phyloP scores from a whole-genome alignment of 2,797 vertebrate genomes.

The Catharus ustulatus region DNA sequence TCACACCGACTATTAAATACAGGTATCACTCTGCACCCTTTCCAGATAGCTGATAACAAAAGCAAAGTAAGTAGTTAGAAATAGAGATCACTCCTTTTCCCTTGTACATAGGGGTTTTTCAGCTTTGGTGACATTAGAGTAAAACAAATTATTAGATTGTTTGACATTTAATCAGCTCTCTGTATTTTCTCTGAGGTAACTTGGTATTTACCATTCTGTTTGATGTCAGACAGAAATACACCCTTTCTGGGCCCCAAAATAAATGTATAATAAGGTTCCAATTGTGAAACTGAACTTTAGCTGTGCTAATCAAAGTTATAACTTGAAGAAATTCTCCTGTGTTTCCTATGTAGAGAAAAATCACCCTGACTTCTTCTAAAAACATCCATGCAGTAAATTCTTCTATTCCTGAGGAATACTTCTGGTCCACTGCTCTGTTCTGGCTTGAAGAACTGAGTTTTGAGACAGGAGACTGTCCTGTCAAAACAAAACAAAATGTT shows the following conservation, averaged over 20 bases:
- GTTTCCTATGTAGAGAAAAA: neutral
- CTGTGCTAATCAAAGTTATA: neutral
- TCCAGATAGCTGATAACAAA: neutral
- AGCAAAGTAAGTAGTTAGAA: neutral
- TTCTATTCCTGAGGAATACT: neutral
- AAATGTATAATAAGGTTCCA: neutral
- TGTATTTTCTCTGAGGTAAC: neutral
- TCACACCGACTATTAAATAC: neutral
- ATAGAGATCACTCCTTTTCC: neutral
- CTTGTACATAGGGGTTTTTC: neutral
- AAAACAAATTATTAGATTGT: neutral
- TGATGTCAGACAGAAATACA: neutral
- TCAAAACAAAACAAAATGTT: neutral
- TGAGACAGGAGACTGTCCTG: neutral
- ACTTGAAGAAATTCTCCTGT: neutral
- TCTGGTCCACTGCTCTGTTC: neutral
- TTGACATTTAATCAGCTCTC: neutral
- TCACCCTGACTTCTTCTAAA: neutral
- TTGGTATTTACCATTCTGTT: neutral
- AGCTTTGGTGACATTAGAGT: neutral
- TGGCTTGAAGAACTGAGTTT: neutral
- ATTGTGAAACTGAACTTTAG: neutral
- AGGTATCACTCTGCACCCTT: neutral
- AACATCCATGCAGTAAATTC: neutral
- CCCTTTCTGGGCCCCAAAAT: neutral